These are phyloP conservation scores for Aphrocallistes beatrix DNA, from an alignment of 37 sponge, comb jelly and placozoan species.

Conservation along the genomic window DNA sequence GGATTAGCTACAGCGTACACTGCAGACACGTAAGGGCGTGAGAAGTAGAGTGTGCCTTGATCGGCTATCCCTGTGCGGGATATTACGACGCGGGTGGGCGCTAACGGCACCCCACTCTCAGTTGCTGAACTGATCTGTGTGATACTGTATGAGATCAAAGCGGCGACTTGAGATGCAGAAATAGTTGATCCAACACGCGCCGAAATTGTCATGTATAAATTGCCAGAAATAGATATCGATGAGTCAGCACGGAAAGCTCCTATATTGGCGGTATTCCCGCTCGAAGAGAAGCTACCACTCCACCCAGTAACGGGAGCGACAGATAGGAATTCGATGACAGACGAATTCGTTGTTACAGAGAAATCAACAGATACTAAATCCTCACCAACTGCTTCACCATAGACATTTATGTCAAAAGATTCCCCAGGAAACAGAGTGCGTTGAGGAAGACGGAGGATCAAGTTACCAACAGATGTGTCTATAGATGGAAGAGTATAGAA, in stretches of 20 bases:
- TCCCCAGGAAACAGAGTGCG: background rate
- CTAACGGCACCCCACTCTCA: background rate
- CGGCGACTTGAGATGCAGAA: background rate
- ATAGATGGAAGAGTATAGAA: background rate
- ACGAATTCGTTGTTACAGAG: background rate
- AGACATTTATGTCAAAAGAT: background rate
- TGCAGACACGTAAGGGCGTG: background rate
- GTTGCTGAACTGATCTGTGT: background rate
- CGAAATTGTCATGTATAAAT: background rate
- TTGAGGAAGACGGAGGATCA: background rate
- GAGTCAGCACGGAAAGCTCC: background rate
- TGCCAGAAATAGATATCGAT: background rate
- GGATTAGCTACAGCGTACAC: background rate
- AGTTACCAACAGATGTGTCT: background rate
- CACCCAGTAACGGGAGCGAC: background rate
- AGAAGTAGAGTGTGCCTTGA: background rate
- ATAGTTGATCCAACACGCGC: background rate
- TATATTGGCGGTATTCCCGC: background rate
- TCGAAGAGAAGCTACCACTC: background rate
- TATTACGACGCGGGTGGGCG: background rate
- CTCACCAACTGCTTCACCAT: background rate
- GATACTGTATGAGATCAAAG: background rate
- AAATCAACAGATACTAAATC: background rate
- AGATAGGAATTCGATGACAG: background rate
- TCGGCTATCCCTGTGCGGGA: background rate